phyloP scores from a whole-genome alignment of 1,140 invertebrate species.

The Apis florea region DNA sequence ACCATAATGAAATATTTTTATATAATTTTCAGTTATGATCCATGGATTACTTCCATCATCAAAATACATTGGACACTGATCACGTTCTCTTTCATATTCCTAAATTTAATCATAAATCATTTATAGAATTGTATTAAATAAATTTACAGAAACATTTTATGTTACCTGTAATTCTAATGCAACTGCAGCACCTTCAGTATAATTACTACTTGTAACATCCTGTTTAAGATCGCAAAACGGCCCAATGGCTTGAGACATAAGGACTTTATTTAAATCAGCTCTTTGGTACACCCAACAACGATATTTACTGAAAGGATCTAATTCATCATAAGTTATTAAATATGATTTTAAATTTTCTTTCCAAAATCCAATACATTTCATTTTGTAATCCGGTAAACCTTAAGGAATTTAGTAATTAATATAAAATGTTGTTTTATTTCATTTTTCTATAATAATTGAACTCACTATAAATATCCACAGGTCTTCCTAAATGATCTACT shows the following conservation, averaged over 20 bases:
- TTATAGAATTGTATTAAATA: conserved; percentile 6
- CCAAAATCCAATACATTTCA: conserved; percentile 99
- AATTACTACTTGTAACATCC: conserved; percentile 92
- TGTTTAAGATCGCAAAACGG: conserved; percentile 95
- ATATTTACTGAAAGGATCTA: conserved; percentile 97
- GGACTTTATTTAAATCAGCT: conserved; percentile 93
- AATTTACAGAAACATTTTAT: neutral
- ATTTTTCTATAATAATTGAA: conserved; percentile 37
- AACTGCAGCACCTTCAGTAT: conserved; percentile 94
- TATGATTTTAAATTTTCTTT: conserved; percentile 99
- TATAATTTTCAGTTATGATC: conserved; percentile 85
- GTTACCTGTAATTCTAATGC: conserved; percentile 92
- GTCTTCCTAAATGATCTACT: conserved; percentile 96
- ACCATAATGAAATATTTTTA: conserved; percentile 85
- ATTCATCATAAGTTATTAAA: conserved; percentile 96
- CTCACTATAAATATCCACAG: conserved; percentile 95
- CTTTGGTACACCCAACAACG: conserved; percentile 99
- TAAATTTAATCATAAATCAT: conserved; percentile 50
- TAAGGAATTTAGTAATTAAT: conserved; percentile 53
- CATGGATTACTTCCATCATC: conserved; percentile 95
- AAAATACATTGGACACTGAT: conserved; percentile 97
- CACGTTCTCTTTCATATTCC: conserved; percentile 83
- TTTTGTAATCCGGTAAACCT: conserved; percentile 96
- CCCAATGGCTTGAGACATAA: conserved; percentile 95
- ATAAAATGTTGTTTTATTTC: conserved; percentile 4